These are phyloP conservation scores for Lycorma delicatula DNA, from an alignment of 1,140 invertebrate species.

Conservation along the genomic window DNA sequence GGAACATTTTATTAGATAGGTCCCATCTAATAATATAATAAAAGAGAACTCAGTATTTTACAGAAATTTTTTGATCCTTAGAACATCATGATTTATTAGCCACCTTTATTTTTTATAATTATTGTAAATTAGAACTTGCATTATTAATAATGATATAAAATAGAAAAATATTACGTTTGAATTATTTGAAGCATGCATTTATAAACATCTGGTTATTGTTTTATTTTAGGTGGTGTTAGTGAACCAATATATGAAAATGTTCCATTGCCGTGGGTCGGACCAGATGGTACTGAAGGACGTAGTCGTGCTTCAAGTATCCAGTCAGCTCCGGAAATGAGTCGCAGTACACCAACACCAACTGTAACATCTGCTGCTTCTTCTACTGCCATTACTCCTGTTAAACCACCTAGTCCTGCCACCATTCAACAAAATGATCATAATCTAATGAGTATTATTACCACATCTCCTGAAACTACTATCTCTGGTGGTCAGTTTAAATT, in stretches of 20 bases:
- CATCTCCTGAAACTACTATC: neutral
- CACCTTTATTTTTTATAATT: no score
- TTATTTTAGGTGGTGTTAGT: slow-evolving; percentile 46
- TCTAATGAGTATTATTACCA: neutral
- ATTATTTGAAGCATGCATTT: no score
- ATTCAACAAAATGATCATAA: neutral
- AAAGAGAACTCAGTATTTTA: no score
- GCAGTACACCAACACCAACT: slow-evolving; percentile 6
- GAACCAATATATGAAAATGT: slow-evolving; percentile 76
- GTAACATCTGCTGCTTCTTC: neutral
- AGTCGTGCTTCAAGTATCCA: slow-evolving; percentile 56
- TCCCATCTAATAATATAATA: no score
- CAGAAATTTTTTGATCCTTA: no score
- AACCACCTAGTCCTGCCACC: neutral
- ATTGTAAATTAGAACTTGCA: no score
- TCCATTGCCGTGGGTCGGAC: slow-evolving; percentile 40
- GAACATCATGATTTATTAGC: no score
- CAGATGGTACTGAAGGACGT: slow-evolving; percentile 36
- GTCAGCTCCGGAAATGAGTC: slow-evolving; percentile 49
- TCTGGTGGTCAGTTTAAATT: slow-evolving; percentile 4
- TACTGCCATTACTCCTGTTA: neutral
- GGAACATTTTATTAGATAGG: no score
- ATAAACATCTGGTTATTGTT: no score
- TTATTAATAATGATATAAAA: slow-evolving; percentile 47
- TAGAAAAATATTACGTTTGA: no score